Conservation (phyloP, 2,797 vertebrate species). For the Knipowitschia caucasica region DNA sequence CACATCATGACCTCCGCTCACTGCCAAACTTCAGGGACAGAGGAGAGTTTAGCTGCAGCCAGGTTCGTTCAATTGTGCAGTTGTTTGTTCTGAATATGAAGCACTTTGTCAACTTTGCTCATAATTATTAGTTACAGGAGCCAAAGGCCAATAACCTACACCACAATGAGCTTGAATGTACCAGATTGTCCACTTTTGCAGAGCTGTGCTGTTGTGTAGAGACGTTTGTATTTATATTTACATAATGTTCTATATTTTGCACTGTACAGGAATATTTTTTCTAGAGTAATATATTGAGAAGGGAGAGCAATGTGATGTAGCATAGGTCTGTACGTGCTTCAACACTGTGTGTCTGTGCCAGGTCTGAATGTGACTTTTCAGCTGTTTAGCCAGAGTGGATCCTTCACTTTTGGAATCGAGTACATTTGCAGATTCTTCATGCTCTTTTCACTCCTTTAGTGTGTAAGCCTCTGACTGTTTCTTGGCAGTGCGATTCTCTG, state of each 20-base stretch:
- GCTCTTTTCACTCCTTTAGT: slow-evolving; percentile 50
- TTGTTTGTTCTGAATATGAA: slow-evolving; percentile 60
- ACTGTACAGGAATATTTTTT: slow-evolving; percentile 64
- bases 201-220: slow-evolving; percentile 42
- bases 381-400: slow-evolving; percentile 44
- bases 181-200: slow-evolving; percentile 65
- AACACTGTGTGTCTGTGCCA: slow-evolving; percentile 69
- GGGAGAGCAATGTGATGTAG: slow-evolving; percentile 55
- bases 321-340: slow-evolving; percentile 68
- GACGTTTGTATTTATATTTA: slow-evolving; percentile 69
- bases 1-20: slow-evolving; percentile 22
- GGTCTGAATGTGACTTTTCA: slow-evolving; percentile 65
- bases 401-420: slow-evolving; percentile 35
- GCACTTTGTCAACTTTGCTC: slow-evolving; percentile 71
- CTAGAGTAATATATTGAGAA: slow-evolving; percentile 44
- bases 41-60: slow-evolving; percentile 18
- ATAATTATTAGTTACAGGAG: slow-evolving; percentile 62
- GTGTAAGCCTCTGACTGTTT: slow-evolving; percentile 61
- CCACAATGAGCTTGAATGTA: slow-evolving; percentile 76
- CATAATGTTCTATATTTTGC: slow-evolving; percentile 67
- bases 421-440: slow-evolving; percentile 49
- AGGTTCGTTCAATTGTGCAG: slow-evolving; percentile 44
- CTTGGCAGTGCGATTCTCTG: slow-evolving; percentile 63
- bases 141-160: slow-evolving; percentile 62
- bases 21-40: slow-evolving; percentile 16